phyloP scores from a whole-genome alignment of 2,113 vertebrate genomes.

The Australoheros scitulus region DNA sequence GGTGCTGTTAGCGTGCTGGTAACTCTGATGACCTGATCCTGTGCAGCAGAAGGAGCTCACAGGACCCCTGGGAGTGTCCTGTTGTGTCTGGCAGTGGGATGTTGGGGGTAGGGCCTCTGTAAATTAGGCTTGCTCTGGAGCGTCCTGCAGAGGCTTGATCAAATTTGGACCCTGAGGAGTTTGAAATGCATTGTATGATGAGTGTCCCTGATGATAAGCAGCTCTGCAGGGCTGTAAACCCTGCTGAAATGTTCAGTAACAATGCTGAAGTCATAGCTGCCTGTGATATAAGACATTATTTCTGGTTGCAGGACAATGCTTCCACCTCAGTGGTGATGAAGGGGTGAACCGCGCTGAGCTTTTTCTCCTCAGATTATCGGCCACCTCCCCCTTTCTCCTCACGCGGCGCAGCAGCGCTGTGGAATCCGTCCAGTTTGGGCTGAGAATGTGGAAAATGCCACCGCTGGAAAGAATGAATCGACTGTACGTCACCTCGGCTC shows the following conservation, averaged over 20 bases:
- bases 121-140: neutral
- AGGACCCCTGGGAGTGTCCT: neutral
- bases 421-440: slow-evolving; percentile 34
- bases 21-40: too few species aligned
- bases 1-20: too few species aligned
- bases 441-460: slow-evolving; percentile 40
- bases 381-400: neutral
- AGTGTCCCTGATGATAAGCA: neutral
- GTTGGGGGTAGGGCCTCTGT: neutral
- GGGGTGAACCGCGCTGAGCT: neutral
- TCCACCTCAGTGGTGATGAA: neutral
- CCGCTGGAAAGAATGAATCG: slow-evolving; percentile 43
- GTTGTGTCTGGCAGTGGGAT: neutral
- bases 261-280: neutral
- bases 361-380: neutral
- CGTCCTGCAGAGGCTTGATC: neutral
- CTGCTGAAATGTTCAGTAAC: neutral
- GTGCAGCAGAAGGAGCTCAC: neutral
- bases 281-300: neutral
- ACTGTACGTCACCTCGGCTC: slow-evolving; percentile 20
- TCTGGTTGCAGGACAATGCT: too few species aligned
- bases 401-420: neutral
- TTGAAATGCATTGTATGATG: neutral
- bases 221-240: neutral
- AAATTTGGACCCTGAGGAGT: neutral